Percentiles rank a stretch among this genome's conserved stretches.
These are phyloP conservation scores for Sarcophaga subvicina DNA, from an alignment of 2,888 invertebrate species.

Conservation along the genomic window DNA sequence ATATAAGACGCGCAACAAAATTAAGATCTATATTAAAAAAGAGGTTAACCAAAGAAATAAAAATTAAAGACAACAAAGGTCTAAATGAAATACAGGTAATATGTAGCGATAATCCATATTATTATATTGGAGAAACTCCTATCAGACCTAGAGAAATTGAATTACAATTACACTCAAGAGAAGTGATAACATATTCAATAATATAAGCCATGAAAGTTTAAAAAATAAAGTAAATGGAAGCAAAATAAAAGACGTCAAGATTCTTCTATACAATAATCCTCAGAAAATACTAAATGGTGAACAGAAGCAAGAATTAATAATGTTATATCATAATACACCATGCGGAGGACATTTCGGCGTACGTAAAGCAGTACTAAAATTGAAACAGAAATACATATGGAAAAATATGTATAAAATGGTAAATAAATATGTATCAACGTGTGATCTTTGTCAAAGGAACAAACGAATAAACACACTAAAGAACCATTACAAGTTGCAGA, in stretches of 20 bases:
- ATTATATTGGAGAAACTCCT: constrained; percentile 30
- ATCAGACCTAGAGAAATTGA: neutral
- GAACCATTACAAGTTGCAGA: no score
- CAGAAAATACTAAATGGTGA: neutral
- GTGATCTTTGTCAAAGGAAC: no score
- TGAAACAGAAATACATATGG: neutral
- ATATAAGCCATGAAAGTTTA: neutral
- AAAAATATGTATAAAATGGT: no score
- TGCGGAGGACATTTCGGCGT: constrained; percentile 8
- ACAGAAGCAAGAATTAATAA: neutral
- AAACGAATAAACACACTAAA: no score
- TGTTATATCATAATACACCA: constrained; percentile 15
- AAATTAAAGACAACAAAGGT: no score
- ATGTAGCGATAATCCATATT: constrained; percentile 13
- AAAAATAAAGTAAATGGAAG: neutral
- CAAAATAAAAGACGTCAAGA: neutral
- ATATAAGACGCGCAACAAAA: no score
- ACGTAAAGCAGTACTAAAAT: neutral
- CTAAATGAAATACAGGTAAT: no score
- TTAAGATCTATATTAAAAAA: no score
- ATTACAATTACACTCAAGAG: constrained; percentile 10
- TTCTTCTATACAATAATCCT: neutral
- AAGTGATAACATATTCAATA: constrained; percentile 21
- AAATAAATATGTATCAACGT: no score
- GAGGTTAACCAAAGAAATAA: no score